These are phyloP conservation scores for Coleophora flavipennella DNA, from an alignment of 2,888 invertebrate species.

Conservation along the genomic window DNA sequence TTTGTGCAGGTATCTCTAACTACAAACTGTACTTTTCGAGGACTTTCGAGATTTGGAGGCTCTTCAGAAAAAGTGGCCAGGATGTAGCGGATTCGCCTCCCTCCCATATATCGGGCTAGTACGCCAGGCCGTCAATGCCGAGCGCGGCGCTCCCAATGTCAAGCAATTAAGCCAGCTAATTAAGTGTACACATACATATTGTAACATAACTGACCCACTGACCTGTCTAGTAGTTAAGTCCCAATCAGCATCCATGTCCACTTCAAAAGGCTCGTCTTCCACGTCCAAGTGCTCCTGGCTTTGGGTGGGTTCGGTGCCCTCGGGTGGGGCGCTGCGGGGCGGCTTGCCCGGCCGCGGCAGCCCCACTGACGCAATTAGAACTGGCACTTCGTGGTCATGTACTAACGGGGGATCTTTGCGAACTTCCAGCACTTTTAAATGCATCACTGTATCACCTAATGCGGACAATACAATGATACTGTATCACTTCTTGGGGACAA, in stretches of 20 bases:
- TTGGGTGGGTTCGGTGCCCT: conserved; percentile 30
- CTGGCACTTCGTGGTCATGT: conserved; percentile 91
- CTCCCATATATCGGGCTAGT: too few relatives aligned
- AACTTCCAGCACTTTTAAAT: conserved; percentile 88
- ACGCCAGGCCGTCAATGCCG: too few relatives aligned
- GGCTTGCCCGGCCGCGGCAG: conserved; percentile 53
- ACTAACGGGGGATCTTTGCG: conserved; percentile 87
- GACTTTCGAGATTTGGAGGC: too few relatives aligned
- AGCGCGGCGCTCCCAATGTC: too few relatives aligned
- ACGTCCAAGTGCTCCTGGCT: conserved; percentile 61
- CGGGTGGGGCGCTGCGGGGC: conserved; percentile 24
- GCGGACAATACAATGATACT: too few relatives aligned
- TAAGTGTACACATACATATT: too few relatives aligned
- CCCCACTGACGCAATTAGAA: conserved; percentile 75
- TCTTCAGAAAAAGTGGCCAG: too few relatives aligned
- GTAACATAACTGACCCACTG: too few relatives aligned
- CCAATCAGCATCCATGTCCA: conserved; percentile 79
- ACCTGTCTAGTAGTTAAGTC: conserved; percentile 96
- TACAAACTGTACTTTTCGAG: too few relatives aligned
- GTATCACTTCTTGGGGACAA: conserved; percentile 73
- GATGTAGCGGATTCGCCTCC: too few relatives aligned
- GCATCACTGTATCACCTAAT: conserved; percentile 89
- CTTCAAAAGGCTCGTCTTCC: conserved; percentile 68
- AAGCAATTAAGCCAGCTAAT: too few relatives aligned
- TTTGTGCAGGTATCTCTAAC: too few relatives aligned